Evolutionary conservation across 2,888 invertebrate genomes (phyloP), one percentile per base, ranked within the genome.

Genomic region (Eretmocerus hayati): DNA sequence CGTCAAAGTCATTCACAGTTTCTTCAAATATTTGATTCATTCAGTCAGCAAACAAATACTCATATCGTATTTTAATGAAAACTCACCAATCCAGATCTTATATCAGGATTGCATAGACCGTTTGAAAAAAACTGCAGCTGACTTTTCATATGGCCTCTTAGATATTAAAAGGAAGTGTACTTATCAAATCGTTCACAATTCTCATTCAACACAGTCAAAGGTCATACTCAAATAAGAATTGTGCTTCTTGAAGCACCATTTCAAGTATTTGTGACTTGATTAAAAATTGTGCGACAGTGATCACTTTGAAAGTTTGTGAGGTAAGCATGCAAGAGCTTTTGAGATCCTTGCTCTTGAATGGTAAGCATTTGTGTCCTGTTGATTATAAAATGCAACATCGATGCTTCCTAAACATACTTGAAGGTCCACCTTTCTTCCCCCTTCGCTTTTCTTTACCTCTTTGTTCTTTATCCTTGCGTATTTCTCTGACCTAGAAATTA

Each of bases 391-490:
- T 60, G 58, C 62, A 64, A 60, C 71, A 71, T 59, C 64, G 62
- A 54, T 62, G 64, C 61, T 63, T 67, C 57, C 67, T 67, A 26
- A 6, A n/a, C 51, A 64, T 65, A 48, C 68, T 64, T 11, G 69
- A 64, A 53, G 61, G 66, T 41, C 62, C 59, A 35, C 62, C 61
- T 54, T 65, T 62, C 60, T 62, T 74, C 55, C 74, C 72, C 70
- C 77, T 79, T 67, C 78, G 78, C 69, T 78, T 82, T 69, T 81
- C 81, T 72, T 85, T 86, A 56, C 85, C 85, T 64, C 84, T 81
- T 62, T 83, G 83, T 62, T 85, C 84, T 72, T 89, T 90, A 75
- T 94, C 94, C 77, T 93, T 95, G 67, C 96, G 87, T 65, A 99
- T 99, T 78, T 99, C 97, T 49, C 71, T 62, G 19, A 71, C 71